Evolutionary conservation across 2,797 vertebrate genomes (phyloP), one percentile per base, ranked within the genome.

Genomic region (Sebastes itinus): DNA sequence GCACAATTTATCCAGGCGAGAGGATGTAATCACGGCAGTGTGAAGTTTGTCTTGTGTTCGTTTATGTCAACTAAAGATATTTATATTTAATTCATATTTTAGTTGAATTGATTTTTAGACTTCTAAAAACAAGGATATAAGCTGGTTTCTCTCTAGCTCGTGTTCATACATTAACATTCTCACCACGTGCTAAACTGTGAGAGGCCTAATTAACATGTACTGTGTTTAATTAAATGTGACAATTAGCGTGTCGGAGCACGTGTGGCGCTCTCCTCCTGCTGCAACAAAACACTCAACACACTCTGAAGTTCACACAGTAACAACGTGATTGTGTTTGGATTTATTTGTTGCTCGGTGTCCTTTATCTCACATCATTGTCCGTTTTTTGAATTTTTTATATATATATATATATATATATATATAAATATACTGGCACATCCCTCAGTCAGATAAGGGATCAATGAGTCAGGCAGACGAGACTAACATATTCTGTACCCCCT

Each of bases 171-270:
- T 33, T 49, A 11, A 30, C 12, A 14, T 81, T 38, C 42, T 28
- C 35, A 3, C 32, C 62, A 27, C 56, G 13, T 13, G 55, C 46
- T 55, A 11, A 22, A 49, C 33, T 49, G 33, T 4, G 67, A 65
- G 60, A 13, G 3, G 20, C 59, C 60, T 59, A 14, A 65, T 64
- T 32, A 46, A 60, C 49, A 68, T 30, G 33, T 20, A 3, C 16
- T 11, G 22, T 68, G 61, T 54, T 27, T 23, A 60, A 71, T 75
- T 61, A 42, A 70, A 52, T 54, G 54, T 67, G 75, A 63, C 74
- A 65, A 4, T 55, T 49, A 8, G 16, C 18, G 18, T 49, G 46
- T 18, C 18, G 18, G 46, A 49, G 16, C 46, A 49, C 18, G 18
- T 49, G 18, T 49, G 46, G 46, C 13, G 38, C 38, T 42, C 38